Evolutionary conservation across 2,113 vertebrate genomes (phyloP).

Genomic region (Lepus europaeus): DNA sequence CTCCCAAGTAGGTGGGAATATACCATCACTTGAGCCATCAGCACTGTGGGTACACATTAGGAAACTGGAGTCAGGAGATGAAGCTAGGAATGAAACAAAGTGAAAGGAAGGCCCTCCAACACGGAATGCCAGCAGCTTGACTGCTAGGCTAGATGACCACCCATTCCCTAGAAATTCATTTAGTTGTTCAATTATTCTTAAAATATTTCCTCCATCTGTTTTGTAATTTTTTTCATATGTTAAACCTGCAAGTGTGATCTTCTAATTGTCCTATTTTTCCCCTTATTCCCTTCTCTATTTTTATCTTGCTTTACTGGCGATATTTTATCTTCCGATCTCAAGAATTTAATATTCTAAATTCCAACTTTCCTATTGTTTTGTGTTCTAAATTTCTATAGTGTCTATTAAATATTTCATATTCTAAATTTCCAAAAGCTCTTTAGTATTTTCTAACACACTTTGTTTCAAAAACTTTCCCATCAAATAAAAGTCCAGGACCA

Average conservation of each 20-base stretch:
- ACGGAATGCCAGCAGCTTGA: no score
- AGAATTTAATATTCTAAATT: background rate
- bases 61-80: no score
- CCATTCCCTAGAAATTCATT: no score
- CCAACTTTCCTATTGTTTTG: background rate
- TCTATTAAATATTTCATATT: background rate
- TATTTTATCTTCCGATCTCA: background rate
- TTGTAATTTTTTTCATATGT: background rate
- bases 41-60: no score
- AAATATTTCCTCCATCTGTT: constrained; percentile 6
- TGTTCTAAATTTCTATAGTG: background rate
- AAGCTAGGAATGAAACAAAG: no score
- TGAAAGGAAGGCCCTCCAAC: no score
- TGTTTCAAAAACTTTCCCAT: background rate
- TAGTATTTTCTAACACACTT: background rate
- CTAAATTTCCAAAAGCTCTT: constrained; percentile 6
- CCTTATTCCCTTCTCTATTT: background rate
- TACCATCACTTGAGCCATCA: no score
- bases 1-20: no score
- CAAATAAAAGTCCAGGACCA: no score
- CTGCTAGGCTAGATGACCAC: no score
- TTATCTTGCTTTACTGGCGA: background rate
- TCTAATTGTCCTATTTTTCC: background rate
- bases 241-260: background rate
- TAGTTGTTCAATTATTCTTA: background rate